Percentiles rank a stretch among this genome's conserved stretches.
Conservation (phyloP, 2,797 vertebrate species). For the Leontocebus nigricollis region DNA sequence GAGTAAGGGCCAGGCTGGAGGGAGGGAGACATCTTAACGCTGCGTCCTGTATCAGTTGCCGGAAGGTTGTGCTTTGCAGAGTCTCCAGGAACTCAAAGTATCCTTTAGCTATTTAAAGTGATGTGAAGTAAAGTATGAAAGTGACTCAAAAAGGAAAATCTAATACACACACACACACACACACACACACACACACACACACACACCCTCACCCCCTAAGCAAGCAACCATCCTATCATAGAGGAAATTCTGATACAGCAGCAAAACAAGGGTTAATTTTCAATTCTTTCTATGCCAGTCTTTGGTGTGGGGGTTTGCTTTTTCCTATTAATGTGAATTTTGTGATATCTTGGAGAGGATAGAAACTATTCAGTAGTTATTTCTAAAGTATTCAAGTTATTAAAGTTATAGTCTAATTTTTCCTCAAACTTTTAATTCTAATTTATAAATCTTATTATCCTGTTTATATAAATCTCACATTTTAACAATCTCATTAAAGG, state of each 20-base stretch:
- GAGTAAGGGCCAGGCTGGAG: accelerated
- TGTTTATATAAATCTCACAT: not conserved
- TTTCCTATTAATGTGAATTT: not conserved
- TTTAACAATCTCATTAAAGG: constrained; percentile 32
- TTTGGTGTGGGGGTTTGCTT: not conserved
- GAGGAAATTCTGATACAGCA: not conserved
- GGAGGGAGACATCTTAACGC: accelerated
- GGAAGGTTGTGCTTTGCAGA: not conserved
- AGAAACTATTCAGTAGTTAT: not conserved
- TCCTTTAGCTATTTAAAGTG: not conserved
- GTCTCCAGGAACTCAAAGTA: no score
- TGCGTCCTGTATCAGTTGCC: accelerated
- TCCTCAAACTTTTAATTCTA: not conserved
- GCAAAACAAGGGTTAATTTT: not conserved
- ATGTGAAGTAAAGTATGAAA: accelerated
- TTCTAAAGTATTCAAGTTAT: not conserved
- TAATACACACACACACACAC: not conserved
- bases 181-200: no score
- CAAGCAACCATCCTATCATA: not conserved
- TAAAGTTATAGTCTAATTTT: not conserved
- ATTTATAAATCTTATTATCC: constrained; percentile 44
- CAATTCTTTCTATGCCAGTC: not conserved
- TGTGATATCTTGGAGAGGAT: not conserved
- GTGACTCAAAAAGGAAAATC: not conserved
- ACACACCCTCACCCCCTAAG: no score